These are phyloP conservation scores for Sminthurides aquaticus DNA, from an alignment of 2,888 invertebrate genomes.

Conservation along the genomic window DNA sequence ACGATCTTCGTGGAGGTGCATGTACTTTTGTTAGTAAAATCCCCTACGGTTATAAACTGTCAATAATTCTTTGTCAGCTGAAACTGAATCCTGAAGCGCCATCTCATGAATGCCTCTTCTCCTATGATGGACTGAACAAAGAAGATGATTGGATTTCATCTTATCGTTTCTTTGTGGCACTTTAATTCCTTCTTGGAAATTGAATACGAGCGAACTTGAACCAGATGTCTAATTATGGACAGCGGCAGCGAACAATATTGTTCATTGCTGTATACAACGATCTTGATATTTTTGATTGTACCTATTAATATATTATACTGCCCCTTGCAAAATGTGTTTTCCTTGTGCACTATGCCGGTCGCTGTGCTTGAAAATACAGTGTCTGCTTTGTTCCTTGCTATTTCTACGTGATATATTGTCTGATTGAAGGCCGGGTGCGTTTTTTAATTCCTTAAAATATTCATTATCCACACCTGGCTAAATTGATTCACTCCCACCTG, in stretches of 20 bases:
- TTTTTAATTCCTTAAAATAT: not conserved
- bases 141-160: not conserved
- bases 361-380: too few species aligned
- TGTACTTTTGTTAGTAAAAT: not conserved
- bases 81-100: not conserved
- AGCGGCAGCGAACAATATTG: not conserved
- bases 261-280: too few species aligned
- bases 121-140: not conserved
- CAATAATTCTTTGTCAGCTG: not conserved
- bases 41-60: not conserved
- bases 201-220: not conserved
- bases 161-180: not conserved
- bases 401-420: too few species aligned
- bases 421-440: not conserved
- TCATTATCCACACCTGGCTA: not conserved
- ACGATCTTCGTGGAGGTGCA: not conserved
- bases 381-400: too few species aligned
- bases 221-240: not conserved
- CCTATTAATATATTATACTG: not conserved
- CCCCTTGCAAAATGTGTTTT: constrained; percentile 2
- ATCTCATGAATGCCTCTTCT: not conserved
- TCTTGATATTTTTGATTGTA: not conserved
- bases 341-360: not conserved
- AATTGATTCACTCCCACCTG: not conserved
- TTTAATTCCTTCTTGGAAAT: not conserved